Evolutionary conservation across 2,797 vertebrate species (phyloP).

Genomic region (Florisuga fusca): DNA sequence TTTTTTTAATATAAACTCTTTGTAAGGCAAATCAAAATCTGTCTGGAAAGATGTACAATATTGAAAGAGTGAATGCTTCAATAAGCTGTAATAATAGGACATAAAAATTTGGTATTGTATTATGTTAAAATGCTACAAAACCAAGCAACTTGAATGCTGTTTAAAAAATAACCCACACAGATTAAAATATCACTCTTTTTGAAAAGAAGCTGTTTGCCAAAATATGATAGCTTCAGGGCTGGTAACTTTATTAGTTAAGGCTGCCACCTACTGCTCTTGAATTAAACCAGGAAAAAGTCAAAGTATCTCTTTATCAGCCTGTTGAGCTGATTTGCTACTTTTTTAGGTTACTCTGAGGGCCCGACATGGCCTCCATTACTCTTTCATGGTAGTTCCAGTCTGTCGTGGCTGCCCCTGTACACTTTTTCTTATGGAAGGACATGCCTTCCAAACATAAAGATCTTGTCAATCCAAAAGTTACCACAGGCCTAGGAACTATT

Average conservation of each 20-base stretch:
- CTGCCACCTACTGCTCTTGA: slow-evolving; percentile 52
- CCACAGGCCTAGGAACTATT: not conserved
- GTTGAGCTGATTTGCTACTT: not conserved
- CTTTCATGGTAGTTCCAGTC: not conserved
- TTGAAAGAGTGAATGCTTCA: not conserved
- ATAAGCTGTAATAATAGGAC: not conserved
- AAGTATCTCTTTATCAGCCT: not conserved
- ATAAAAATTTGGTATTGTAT: not conserved
- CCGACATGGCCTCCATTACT: not conserved
- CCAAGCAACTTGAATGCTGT: rapidly evolving
- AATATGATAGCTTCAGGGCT: not conserved
- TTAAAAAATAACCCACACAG: not conserved
- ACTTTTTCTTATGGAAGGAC: not conserved
- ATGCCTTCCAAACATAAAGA: not conserved
- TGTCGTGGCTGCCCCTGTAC: not conserved
- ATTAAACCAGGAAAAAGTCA: not conserved
- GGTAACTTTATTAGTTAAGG: not conserved
- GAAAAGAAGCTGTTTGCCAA: not conserved
- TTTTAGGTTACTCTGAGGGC: not conserved
- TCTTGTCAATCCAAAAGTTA: not conserved
- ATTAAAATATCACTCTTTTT: no score
- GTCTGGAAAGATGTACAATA: not conserved
- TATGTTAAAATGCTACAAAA: not conserved
- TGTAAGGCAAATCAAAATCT: not conserved
- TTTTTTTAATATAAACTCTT: not conserved